Base-by-base conservation (phyloP, 2,113 vertebrate genomes). In the Paralichthys olivaceus region DNA sequence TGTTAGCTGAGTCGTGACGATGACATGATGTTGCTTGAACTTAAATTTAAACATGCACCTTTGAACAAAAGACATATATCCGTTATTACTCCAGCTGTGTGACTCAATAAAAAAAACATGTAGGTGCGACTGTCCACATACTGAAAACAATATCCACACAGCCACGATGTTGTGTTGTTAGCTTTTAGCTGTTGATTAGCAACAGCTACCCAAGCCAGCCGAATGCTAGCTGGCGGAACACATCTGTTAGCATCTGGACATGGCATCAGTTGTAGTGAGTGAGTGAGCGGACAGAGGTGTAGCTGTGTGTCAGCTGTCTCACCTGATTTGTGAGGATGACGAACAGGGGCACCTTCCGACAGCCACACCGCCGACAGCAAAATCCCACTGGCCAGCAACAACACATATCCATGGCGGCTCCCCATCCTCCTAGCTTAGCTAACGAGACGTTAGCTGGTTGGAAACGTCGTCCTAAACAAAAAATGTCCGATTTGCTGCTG, bases 321-420 rank as follows among this genome's bases (percentile, higher is more conserved):
- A 95, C 94, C 94, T 94, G 92, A 70, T 88, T 58, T 74, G 75
- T 84, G 81, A 68, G 26, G 70, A 61, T 87, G 67, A 4, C 80
- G 92, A 62, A 94, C 85, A 72, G 94, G 94, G n/a, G 88, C 92
- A 57, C 92, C 88, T 84, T 92, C 88, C 65, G 70, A 81, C 45
- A 87, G 53, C 69, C 80, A 70, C 7, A 68, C 69, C 76, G 47
- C 90, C 80, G 87, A 91, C 61, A 91, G 79, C 54, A 93, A 83
- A 76, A 92, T 70, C 63, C 85, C 89, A 83, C 63, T 69, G 83
- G 72, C 84, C 80, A 94, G 87, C 86, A 91, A 80, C 90, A 91
- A 87, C 82, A 90, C 84, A 91, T 5, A 84, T 82, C 90, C 90
- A 85, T 68, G 84, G 87, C 87, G 84, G 79, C 61, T 88, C 81